These are phyloP conservation scores for Agrotis clavis DNA, from an alignment of 2,888 invertebrate species.

Conservation along the genomic window DNA sequence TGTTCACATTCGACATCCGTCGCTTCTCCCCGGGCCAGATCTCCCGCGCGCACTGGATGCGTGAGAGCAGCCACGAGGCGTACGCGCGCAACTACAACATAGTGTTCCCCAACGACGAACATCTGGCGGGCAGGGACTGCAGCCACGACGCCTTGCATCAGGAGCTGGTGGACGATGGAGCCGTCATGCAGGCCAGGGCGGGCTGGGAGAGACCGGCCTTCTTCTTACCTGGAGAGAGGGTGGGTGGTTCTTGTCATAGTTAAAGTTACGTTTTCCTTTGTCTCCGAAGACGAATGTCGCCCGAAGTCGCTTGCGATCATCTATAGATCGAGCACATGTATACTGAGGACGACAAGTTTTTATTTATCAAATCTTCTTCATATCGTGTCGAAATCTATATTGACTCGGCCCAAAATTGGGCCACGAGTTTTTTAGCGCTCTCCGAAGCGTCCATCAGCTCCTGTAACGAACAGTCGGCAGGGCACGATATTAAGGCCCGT, in stretches of 20 bases:
- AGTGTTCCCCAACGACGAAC: conserved; percentile 96
- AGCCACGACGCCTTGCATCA: conserved; percentile 89
- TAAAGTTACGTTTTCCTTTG: too few species aligned
- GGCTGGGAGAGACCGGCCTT: conserved; percentile 98
- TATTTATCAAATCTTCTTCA: too few species aligned
- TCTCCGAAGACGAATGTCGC: too few species aligned
- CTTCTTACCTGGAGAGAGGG: conserved; percentile 91
- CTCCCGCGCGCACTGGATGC: conserved; percentile 94
- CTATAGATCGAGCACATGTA: too few species aligned
- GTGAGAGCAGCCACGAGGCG: conserved; percentile 96
- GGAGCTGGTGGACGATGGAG: conserved; percentile 94
- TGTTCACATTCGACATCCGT: conserved; percentile 96
- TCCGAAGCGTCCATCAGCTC: too few species aligned
- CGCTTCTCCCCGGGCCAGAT: conserved; percentile 95
- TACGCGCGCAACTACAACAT: conserved; percentile 95
- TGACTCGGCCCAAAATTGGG: too few species aligned
- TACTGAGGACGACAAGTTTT: too few species aligned
- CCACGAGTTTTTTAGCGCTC: too few species aligned
- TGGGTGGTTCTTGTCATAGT: conserved; percentile 45
- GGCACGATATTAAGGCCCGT: too few species aligned
- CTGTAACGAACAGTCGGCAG: too few species aligned
- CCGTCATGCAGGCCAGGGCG: conserved; percentile 96
- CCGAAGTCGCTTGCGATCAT: too few species aligned
- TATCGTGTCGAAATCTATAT: too few species aligned
- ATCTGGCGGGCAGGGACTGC: conserved; percentile 94